These are phyloP conservation scores for Watsonalla cultraria DNA, from an alignment of 2,888 invertebrate species.

Conservation along the genomic window DNA sequence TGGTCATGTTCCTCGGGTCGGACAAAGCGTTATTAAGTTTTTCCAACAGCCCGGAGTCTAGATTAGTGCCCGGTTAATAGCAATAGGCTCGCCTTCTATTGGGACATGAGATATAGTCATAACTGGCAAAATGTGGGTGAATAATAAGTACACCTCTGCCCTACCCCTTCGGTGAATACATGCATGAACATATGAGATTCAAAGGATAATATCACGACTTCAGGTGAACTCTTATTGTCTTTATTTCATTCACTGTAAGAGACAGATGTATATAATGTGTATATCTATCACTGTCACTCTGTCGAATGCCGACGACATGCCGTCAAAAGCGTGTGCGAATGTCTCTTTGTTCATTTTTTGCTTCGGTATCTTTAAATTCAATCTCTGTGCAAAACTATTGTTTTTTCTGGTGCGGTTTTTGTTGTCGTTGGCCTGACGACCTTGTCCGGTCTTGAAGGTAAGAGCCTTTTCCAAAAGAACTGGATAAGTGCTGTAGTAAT, in stretches of 20 bases:
- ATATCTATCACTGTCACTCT: background rate
- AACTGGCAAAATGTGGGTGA: too few relatives aligned
- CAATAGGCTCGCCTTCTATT: too few relatives aligned
- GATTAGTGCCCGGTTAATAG: too few relatives aligned
- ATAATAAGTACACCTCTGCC: too few relatives aligned
- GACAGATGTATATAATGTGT: too few relatives aligned
- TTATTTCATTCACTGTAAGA: too few relatives aligned
- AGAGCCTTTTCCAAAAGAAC: slow-evolving; percentile 1
- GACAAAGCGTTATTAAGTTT: too few relatives aligned
- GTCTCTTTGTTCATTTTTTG: slow-evolving; percentile 12
- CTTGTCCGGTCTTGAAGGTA: slow-evolving; percentile 38
- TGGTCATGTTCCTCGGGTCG: too few relatives aligned
- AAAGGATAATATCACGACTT: background rate
- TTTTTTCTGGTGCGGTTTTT: slow-evolving; percentile 15
- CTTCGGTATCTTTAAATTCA: slow-evolving; percentile 15
- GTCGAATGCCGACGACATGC: slow-evolving; percentile 1
- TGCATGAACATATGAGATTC: background rate
- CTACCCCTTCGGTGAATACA: too few relatives aligned
- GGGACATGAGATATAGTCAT: too few relatives aligned
- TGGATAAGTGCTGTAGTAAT: background rate
- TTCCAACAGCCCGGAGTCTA: too few relatives aligned
- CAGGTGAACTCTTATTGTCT: too few relatives aligned
- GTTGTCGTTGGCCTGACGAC: slow-evolving; percentile 21
- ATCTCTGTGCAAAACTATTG: slow-evolving; percentile 19
- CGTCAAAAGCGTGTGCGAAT: slow-evolving; percentile 1